Base-by-base conservation (phyloP, 2,113 vertebrate genomes). In the Brienomyrus longianalis region DNA sequence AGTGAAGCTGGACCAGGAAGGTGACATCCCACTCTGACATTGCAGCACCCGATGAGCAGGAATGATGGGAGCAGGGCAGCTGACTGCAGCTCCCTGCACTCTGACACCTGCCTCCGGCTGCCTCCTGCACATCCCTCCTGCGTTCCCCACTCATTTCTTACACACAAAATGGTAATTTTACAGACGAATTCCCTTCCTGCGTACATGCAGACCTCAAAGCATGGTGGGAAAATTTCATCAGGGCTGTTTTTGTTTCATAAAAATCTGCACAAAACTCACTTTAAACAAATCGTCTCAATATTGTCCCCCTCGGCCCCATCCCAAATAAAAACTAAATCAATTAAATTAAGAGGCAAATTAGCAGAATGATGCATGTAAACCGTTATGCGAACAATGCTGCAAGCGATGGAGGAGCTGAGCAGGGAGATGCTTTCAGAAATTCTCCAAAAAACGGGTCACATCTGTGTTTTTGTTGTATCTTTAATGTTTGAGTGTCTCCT, bases 301-400 rank as follows among this genome's bases (percentile, higher is more conserved):
- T 87, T 87, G 85, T 54, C 51, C 83, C 83, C 83, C 83, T 80
- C 74, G 48, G 83, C 83, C 83, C 45, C 83, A 86, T 48, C 45
- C 83, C 48, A 86, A 86, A 86, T 50, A 86, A 87, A 87, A 87
- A 27, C n/a, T 54, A 87, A 87, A 87, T 54, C 23, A 54, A 87
- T 54, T 87, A 87, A 87, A 87, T 87, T 54, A 87, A 56, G 85
- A 48, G n/a, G 85, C 85, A 87, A 87, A 87, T 87, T 52, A 87
- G 48, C 85, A 87, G 85, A 56, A 87, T 35, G 85, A 87, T 52
- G n/a, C 85, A 87, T 35, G 85, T 54, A 87, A 87, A 87, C 85
- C 13, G 17, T 52, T 51, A 87, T 56, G 85, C 17, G 85, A 56
- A 54, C n/a, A 54, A 35, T 54, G 85, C 85, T 87, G 85, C 50